Percentiles rank a stretch among this genome's conserved stretches.
These are phyloP conservation scores for Pogonocherus hispidulus DNA, from an alignment of 2,888 invertebrate species.

Conservation along the genomic window DNA sequence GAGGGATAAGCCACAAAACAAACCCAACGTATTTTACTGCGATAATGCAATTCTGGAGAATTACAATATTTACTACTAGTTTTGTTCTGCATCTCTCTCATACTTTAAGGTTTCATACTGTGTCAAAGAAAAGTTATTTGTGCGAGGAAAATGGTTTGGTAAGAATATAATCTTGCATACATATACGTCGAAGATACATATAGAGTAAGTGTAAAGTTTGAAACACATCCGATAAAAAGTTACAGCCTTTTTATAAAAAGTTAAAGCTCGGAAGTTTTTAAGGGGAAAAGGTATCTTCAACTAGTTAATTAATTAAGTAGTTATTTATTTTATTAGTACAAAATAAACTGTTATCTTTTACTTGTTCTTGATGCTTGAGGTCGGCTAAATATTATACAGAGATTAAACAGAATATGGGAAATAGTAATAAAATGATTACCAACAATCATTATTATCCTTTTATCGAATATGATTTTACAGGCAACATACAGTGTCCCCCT, in stretches of 20 bases:
- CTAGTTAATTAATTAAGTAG: too few species aligned
- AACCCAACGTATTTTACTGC: slow-evolving; percentile 32
- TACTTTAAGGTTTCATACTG: slow-evolving; percentile 12
- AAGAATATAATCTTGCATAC: not conserved
- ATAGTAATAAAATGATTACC: too few species aligned
- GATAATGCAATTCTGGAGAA: slow-evolving; percentile 32
- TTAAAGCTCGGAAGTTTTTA: too few species aligned
- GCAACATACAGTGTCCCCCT: too few species aligned
- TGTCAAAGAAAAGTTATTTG: slow-evolving; percentile 21
- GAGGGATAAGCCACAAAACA: slow-evolving; percentile 26
- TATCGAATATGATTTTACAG: too few species aligned
- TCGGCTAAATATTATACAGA: too few species aligned
- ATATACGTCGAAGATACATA: not conserved
- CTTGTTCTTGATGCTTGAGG: too few species aligned
- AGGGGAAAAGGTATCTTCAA: too few species aligned
- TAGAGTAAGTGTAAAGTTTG: slow-evolving; percentile 1
- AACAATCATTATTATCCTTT: too few species aligned
- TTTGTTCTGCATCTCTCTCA: slow-evolving; percentile 28
- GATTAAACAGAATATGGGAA: too few species aligned
- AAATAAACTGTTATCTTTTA: too few species aligned
- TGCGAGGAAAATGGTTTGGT: not conserved
- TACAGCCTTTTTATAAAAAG: not conserved
- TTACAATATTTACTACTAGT: slow-evolving; percentile 38
- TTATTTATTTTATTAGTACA: too few species aligned
- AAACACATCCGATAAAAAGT: not conserved